phyloP scores from a whole-genome alignment of 2,888 invertebrate species.

The Oscheius onirici region DNA sequence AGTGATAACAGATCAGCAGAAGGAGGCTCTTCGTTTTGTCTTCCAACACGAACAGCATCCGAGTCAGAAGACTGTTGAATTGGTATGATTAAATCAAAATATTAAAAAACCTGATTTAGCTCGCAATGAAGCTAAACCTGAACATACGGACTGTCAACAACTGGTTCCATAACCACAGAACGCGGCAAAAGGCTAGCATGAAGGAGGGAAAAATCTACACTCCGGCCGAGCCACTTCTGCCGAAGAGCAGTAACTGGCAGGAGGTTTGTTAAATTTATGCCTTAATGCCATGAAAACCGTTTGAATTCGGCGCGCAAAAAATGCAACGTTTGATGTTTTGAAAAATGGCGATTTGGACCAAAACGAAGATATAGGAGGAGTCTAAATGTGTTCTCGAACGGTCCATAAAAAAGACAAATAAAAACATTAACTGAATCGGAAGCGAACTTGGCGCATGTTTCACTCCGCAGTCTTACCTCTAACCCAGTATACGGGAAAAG shows the following conservation, averaged over 20 bases:
- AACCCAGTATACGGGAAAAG: no score
- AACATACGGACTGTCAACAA: slow-evolving; percentile 96
- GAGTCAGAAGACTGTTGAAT: slow-evolving; percentile 80
- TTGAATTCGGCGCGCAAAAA: no score
- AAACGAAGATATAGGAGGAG: no score
- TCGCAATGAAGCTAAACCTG: slow-evolving; percentile 81
- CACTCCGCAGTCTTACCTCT: no score
- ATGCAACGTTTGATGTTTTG: no score
- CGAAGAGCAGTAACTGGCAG: slow-evolving; percentile 37
- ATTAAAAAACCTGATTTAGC: slow-evolving; percentile 8
- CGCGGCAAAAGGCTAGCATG: slow-evolving; percentile 83
- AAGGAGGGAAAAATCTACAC: slow-evolving; percentile 51
- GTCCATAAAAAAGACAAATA: no score
- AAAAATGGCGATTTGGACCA: no score
- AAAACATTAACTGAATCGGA: no score
- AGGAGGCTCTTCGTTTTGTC: slow-evolving; percentile 88
- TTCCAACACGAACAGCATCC: slow-evolving; percentile 97
- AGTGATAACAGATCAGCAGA: slow-evolving; percentile 96
- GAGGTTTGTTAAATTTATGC: slow-evolving; percentile 19
- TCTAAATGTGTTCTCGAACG: no score
- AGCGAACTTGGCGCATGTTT: no score
- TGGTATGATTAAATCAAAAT: slow-evolving; percentile 15
- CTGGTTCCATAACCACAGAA: slow-evolving; percentile 99
- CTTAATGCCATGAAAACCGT: no score
- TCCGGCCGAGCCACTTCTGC: slow-evolving; percentile 33